Base-by-base conservation (phyloP, 2,797 vertebrate species). In the Spatula versicolor region DNA sequence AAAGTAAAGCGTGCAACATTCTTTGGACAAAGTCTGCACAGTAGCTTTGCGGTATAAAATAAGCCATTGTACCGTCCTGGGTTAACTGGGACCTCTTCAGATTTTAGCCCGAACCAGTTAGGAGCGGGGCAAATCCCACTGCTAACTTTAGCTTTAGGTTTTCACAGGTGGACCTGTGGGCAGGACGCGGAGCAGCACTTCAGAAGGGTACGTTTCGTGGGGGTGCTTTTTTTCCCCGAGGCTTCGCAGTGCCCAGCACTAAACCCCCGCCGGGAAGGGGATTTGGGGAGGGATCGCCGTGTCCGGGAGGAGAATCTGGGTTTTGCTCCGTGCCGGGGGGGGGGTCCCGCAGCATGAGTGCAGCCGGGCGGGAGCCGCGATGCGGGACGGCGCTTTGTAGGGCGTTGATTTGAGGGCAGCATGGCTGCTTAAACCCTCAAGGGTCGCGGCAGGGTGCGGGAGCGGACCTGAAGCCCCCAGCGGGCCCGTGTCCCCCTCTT, bases 141-240 rank as follows among this genome's bases (percentile, higher is more conserved):
- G 0, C 39, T 78, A 48, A 75, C 74, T 67, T 69, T 28, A 91
- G 55, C 46, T 48, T 25, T 25, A 20, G 81, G 28, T 39, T 92
- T 82, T 60, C 90, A 41, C 81, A 56, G 93, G 92, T 69, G 96
- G 87, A 91, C 30, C 59, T 69, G 66, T 37, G 92, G 79, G 69
- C 52, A 79, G 82, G 86, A 48, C 91, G 83, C 5, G 66, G 93
- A 95, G 26, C 91, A 58, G 4, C 83, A 64, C 90, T 68, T 72
- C 92, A 8, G n/a, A 83, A 91, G 93, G 96, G 96, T 94, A 96
- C 78, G 94, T 96, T 58, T 43, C 6, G 4, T 0, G 69, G 39
- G 68, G 13, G 0, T 2, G 3, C 46, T 12, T 43, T 89, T 76
- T 74, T 82, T 82, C 58, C 23, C 69, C 35, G 67, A 73, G 41